phyloP scores from a whole-genome alignment of 2,888 invertebrate genomes.

The Empis livida region DNA sequence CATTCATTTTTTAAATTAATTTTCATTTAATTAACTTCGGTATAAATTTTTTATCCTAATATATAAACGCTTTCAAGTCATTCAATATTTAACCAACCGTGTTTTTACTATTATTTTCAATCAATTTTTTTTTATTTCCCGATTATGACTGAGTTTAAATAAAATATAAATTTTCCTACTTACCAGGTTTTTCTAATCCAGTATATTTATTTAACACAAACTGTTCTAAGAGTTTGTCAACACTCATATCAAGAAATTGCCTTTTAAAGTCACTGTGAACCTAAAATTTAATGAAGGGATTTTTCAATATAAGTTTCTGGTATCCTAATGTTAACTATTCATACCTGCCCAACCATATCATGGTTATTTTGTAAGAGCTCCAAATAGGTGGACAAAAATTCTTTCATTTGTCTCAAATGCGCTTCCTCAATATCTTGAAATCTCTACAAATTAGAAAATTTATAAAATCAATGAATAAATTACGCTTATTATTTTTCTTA shows the following conservation, averaged over 20 bases:
- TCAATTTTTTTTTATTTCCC: no score
- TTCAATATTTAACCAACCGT: no score
- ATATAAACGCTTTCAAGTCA: no score
- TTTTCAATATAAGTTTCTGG: neutral
- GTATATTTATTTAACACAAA: constrained; percentile 88
- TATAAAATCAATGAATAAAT: no score
- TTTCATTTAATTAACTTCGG: no score
- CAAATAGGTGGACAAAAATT: constrained; percentile 80
- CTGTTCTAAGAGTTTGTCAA: constrained; percentile 82
- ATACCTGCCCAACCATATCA: constrained; percentile 71
- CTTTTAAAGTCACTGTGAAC: constrained; percentile 89
- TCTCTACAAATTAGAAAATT: constrained; percentile 42
- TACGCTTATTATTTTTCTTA: constrained; percentile 35
- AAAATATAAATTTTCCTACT: constrained; percentile 14
- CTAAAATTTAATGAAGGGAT: constrained; percentile 24
- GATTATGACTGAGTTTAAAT: neutral
- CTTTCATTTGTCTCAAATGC: constrained; percentile 88
- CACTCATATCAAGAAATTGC: constrained; percentile 81
- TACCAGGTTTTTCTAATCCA: constrained; percentile 86
- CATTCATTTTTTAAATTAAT: no score
- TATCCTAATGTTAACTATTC: constrained; percentile 2
- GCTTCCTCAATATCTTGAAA: constrained; percentile 92
- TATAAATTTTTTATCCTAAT: no score
- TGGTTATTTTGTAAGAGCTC: constrained; percentile 81
- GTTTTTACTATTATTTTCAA: no score